phyloP scores from a whole-genome alignment of 2,797 vertebrate genomes.

The Lerista edwardsae region DNA sequence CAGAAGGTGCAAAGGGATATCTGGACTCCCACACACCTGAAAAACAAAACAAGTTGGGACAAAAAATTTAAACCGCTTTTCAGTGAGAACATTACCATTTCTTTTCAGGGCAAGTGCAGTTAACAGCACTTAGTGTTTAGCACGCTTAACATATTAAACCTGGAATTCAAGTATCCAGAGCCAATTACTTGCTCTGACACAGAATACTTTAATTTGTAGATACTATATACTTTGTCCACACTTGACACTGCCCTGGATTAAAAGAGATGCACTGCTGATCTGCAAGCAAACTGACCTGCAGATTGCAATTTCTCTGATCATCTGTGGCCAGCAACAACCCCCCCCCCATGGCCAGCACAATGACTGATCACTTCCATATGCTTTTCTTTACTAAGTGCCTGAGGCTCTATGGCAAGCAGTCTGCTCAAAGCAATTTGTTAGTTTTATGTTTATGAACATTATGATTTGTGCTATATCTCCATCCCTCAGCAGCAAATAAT shows the following conservation, averaged over 20 bases:
- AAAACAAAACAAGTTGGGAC: neutral
- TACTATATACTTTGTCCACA: neutral
- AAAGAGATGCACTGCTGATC: neutral
- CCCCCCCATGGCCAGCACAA: neutral
- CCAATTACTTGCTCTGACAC: conserved; percentile 12
- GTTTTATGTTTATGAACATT: neutral
- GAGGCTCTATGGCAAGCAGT: neutral
- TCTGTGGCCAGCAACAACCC: neutral
- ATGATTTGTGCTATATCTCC: neutral
- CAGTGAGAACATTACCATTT: neutral
- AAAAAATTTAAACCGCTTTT: conserved; percentile 21
- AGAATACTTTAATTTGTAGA: neutral
- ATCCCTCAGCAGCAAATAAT: neutral
- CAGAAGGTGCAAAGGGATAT: conserved; percentile 96
- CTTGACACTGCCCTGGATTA: neutral
- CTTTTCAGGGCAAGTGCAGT: no score
- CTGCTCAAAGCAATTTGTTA: neutral
- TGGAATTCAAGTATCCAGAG: neutral
- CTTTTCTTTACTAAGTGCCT: neutral
- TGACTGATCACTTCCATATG: neutral
- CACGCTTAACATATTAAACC: neutral
- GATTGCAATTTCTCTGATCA: neutral
- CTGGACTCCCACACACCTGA: conserved; percentile 97
- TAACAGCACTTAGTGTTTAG: no score
- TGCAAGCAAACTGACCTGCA: neutral